A percentile compares a stretch with the other conserved stretches of the same genome.
Conservation (phyloP, 1,140 invertebrate genomes). For the Philotrypesis tridentata region DNA sequence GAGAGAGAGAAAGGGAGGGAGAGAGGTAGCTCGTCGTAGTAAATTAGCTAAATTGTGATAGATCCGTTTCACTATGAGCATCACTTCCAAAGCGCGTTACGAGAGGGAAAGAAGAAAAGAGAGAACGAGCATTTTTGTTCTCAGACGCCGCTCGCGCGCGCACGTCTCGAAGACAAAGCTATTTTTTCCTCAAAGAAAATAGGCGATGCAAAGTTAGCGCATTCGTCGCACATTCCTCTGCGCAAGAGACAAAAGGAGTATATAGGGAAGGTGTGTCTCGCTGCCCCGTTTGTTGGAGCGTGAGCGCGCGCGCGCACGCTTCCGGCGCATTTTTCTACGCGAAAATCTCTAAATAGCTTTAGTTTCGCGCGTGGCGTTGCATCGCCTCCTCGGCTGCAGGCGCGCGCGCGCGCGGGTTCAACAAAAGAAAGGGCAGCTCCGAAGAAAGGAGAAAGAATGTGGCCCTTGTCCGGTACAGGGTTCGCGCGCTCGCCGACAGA, state of each 20-base stretch:
- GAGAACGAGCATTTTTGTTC: too few species aligned
- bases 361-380: background rate
- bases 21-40: constrained; percentile 21
- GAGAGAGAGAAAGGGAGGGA: background rate
- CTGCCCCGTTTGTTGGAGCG: too few species aligned
- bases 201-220: background rate
- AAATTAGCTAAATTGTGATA: constrained; percentile 51
- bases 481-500: constrained; percentile 35
- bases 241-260: background rate
- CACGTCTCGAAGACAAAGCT: background rate
- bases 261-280: background rate
- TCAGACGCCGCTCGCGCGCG: too few species aligned
- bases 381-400: background rate
- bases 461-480: constrained; percentile 12
- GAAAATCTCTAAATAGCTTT: background rate
- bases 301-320: background rate
- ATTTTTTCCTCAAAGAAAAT: background rate
- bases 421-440: constrained; percentile 16
- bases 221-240: background rate
- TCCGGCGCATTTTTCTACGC: constrained; percentile 9
- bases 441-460: constrained; percentile 15
- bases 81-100: background rate
- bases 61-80: constrained; percentile 19
- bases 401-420: too few species aligned
- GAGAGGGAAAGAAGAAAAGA: background rate